Evolutionary conservation across 2,113 vertebrate species (phyloP).

Genomic region (Misgurnus mizolepis): DNA sequence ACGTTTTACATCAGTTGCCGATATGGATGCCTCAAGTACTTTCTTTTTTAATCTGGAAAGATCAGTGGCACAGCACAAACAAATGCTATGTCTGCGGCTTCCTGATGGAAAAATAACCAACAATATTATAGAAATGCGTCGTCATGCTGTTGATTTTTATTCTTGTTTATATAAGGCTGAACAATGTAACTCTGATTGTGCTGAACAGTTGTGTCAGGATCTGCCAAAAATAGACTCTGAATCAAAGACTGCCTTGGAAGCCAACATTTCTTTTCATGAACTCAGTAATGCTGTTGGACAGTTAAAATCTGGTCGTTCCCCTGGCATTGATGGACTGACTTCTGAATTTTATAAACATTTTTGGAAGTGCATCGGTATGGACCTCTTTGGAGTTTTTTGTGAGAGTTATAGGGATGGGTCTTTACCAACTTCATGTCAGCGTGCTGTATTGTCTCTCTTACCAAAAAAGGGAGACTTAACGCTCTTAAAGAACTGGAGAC

Average conservation of each 20-base stretch:
- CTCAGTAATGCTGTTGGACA: background rate
- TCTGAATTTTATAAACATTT: background rate
- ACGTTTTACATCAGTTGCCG: too few species aligned
- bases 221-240: too few species aligned
- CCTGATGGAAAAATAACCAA: background rate
- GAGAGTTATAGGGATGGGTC: background rate
- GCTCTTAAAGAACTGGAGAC: too few species aligned
- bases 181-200: too few species aligned
- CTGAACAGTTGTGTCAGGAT: background rate
- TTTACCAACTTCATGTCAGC: background rate
- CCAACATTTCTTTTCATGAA: background rate
- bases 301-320: background rate
- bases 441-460: too few species aligned
- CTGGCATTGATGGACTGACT: background rate
- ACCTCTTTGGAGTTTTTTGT: background rate
- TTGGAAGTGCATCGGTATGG: slow-evolving; percentile 55
- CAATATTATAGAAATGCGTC: background rate
- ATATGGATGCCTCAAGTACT: too few species aligned
- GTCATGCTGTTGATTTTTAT: background rate
- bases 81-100: too few species aligned
- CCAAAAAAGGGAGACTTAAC: too few species aligned
- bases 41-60: too few species aligned
- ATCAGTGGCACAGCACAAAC: too few species aligned
- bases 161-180: background rate
- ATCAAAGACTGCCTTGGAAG: too few species aligned